These are phyloP conservation scores for Phrynocephalus forsythii DNA, from an alignment of 2,797 vertebrate genomes.

Conservation along the genomic window DNA sequence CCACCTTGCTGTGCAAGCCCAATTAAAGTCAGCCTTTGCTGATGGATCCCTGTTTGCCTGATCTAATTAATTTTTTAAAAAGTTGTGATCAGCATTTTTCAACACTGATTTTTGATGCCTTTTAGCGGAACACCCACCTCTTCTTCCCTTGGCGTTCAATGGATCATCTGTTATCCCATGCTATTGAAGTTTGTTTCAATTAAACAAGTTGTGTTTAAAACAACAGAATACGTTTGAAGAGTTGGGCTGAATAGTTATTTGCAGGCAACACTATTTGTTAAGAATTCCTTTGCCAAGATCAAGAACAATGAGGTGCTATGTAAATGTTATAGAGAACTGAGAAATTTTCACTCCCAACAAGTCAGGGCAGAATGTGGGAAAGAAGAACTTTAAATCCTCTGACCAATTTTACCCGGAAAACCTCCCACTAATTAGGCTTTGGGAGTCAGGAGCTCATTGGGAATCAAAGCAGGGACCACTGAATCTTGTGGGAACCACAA, in stretches of 20 bases:
- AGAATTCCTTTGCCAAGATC: neutral
- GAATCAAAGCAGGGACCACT: neutral
- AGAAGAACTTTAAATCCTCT: neutral
- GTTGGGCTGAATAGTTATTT: neutral
- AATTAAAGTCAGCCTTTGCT: constrained; percentile 55
- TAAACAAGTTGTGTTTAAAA: constrained; percentile 13
- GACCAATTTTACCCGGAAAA: neutral
- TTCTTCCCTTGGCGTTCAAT: constrained; percentile 44
- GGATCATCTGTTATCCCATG: constrained; percentile 30
- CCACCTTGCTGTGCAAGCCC: constrained; percentile 56
- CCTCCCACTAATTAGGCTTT: neutral
- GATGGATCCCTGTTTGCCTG: constrained; percentile 65
- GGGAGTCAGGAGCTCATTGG: neutral
- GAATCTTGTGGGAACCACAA: neutral
- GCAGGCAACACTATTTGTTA: neutral
- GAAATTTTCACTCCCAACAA: neutral
- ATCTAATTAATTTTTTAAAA: constrained; percentile 51
- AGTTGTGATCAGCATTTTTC: constrained; percentile 33
- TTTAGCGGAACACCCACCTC: constrained; percentile 56
- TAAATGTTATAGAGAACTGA: neutral
- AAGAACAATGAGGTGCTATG: neutral
- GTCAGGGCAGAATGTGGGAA: neutral
- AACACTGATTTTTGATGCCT: constrained; percentile 53
- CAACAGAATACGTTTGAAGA: constrained; percentile 5
- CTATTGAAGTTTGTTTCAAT: constrained; percentile 29